A percentile compares a stretch with the other conserved stretches of the same genome.
phyloP scores from a whole-genome alignment of 2,113 vertebrate genomes.

The Tragelaphus buxtoni region DNA sequence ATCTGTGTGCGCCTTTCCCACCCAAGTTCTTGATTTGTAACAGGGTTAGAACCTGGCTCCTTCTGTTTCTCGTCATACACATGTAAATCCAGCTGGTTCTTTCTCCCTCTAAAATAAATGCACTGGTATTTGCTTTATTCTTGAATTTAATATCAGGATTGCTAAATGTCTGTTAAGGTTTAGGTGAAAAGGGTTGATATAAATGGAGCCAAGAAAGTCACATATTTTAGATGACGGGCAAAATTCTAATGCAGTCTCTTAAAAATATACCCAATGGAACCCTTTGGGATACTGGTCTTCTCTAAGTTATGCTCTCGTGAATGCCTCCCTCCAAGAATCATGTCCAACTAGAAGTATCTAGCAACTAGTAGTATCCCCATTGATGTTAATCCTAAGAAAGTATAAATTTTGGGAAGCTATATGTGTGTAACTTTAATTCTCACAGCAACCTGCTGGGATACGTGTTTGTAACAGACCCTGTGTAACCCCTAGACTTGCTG shows the following conservation, averaged over 20 bases:
- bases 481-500: neutral
- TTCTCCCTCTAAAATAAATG: neutral
- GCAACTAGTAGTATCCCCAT: neutral
- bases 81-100: neutral
- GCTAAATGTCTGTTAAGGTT: neutral
- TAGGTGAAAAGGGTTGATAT: neutral
- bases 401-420: neutral
- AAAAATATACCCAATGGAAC: neutral
- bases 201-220: neutral
- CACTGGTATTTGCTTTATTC: neutral
- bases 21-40: conserved; percentile 16
- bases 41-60: neutral
- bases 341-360: neutral
- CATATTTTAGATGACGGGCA: neutral
- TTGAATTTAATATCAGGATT: neutral
- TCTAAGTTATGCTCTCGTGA: neutral
- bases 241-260: neutral
- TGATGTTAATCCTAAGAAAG: neutral
- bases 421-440: neutral
- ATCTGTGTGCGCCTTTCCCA: neutral
- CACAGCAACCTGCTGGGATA: neutral
- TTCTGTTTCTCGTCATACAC: neutral
- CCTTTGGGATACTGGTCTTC: neutral
- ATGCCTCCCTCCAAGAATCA: neutral
- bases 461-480: neutral